Percentiles rank a stretch among this genome's conserved stretches.
Conservation (phyloP, 2,113 vertebrate species). For the Carassius gibelio region DNA sequence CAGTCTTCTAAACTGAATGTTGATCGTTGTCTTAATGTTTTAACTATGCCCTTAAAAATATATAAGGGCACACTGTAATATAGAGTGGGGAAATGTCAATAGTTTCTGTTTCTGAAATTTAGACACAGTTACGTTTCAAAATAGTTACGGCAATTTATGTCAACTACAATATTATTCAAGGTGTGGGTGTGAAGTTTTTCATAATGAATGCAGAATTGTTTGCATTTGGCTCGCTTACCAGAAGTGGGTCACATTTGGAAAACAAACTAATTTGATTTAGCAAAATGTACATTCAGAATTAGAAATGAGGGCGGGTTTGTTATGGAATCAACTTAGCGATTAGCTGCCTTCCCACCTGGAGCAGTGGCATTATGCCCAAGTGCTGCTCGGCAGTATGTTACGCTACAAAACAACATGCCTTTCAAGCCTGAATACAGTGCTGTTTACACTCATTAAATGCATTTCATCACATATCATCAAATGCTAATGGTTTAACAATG, state of each 20-base stretch:
- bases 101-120: background rate
- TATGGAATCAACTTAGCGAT: slow-evolving; percentile 55
- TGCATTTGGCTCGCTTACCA: slow-evolving; percentile 29
- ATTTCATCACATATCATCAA: slow-evolving; percentile 44
- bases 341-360: slow-evolving; percentile 59
- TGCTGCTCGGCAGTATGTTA: slow-evolving; percentile 25
- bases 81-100: background rate
- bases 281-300: slow-evolving; percentile 41
- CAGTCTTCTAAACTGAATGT: too few species aligned
- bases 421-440: slow-evolving; percentile 28
- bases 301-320: slow-evolving; percentile 56
- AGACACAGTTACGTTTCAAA: background rate
- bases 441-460: slow-evolving; percentile 26
- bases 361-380: slow-evolving; percentile 59
- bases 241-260: slow-evolving; percentile 32
- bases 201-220: slow-evolving; percentile 11
- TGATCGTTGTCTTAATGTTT: background rate
- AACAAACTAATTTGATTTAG: slow-evolving; percentile 50
- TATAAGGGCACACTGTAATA: background rate
- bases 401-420: slow-evolving; percentile 29
- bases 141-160: background rate
- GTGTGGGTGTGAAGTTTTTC: background rate
- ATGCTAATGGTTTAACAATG: slow-evolving; percentile 15
- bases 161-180: background rate
- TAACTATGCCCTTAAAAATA: background rate